These are phyloP conservation scores for Brachyopa scutellaris DNA, from an alignment of 2,888 invertebrate genomes.

Conservation along the genomic window DNA sequence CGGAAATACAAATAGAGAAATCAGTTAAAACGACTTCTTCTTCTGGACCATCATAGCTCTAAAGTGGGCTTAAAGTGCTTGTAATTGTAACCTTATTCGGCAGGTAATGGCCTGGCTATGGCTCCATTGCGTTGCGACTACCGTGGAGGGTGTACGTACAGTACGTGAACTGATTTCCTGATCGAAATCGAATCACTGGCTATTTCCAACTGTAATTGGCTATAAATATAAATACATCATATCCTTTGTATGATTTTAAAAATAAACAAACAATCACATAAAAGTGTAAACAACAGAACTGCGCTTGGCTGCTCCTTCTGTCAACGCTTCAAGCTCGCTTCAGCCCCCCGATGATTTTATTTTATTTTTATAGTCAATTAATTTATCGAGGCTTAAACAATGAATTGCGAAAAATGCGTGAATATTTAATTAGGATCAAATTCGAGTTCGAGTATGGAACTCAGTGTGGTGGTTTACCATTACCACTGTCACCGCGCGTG, in stretches of 20 bases:
- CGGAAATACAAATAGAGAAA: conserved; percentile 40
- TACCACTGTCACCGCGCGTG: neutral
- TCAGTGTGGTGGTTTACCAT: neutral
- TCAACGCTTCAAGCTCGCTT: no score
- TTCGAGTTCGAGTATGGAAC: neutral
- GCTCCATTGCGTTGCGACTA: neutral
- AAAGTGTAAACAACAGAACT: neutral
- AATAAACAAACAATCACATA: neutral
- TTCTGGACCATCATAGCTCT: conserved; percentile 27
- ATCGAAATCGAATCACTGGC: conserved; percentile 17
- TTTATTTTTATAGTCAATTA: neutral
- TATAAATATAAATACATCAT: conserved; percentile 12
- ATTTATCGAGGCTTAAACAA: neutral
- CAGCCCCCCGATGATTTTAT: no score
- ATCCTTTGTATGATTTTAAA: conserved; percentile 8
- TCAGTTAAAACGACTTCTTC: neutral
- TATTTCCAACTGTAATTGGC: conserved; percentile 11
- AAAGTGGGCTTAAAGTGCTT: conserved; percentile 38
- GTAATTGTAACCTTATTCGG: conserved; percentile 43
- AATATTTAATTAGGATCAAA: conserved; percentile 28
- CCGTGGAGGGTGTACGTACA: conserved; percentile 16
- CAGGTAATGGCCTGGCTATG: conserved; percentile 18
- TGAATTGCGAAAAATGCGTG: conserved; percentile 4
- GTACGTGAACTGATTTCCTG: conserved; percentile 49
- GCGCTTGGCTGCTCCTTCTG: no score